Conservation (phyloP, 2,888 invertebrate genomes). For the Drosophila emarginata region DNA sequence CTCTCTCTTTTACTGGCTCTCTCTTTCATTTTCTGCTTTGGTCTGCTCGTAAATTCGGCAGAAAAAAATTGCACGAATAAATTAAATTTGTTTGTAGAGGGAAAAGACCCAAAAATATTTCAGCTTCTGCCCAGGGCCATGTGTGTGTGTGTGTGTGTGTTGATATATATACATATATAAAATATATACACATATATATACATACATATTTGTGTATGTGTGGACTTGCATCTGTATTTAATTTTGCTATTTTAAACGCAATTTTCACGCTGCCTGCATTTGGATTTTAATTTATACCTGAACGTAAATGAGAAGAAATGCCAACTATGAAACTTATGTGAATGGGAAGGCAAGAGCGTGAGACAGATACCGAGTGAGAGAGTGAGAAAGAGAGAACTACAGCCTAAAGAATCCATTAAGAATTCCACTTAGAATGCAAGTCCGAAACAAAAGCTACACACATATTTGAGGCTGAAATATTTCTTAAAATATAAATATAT, state of each 20-base stretch:
- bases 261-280: constrained; percentile 56
- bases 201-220: neutral
- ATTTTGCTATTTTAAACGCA: constrained; percentile 58
- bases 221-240: constrained; percentile 56
- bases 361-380: neutral
- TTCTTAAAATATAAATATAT: constrained; percentile 27
- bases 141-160: neutral
- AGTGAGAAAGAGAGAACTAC: constrained; percentile 8
- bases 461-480: neutral
- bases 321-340: neutral
- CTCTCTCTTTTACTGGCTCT: constrained; percentile 19
- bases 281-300: constrained; percentile 55
- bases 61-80: constrained; percentile 69
- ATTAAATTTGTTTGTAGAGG: constrained; percentile 67
- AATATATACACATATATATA: neutral
- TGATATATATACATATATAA: neutral
- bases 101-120: constrained; percentile 21
- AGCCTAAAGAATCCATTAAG: constrained; percentile 20
- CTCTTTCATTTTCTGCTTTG: neutral
- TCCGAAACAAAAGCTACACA: constrained; percentile 3
- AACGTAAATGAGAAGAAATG: constrained; percentile 7
- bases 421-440: constrained; percentile 39
- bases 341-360: no score
- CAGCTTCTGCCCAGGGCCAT: constrained; percentile 1
- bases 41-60: constrained; percentile 65